Evolutionary conservation across 2,113 vertebrate species (phyloP), one percentile per base, ranked within the genome.

Genomic region (Marcusenius ussheri): DNA sequence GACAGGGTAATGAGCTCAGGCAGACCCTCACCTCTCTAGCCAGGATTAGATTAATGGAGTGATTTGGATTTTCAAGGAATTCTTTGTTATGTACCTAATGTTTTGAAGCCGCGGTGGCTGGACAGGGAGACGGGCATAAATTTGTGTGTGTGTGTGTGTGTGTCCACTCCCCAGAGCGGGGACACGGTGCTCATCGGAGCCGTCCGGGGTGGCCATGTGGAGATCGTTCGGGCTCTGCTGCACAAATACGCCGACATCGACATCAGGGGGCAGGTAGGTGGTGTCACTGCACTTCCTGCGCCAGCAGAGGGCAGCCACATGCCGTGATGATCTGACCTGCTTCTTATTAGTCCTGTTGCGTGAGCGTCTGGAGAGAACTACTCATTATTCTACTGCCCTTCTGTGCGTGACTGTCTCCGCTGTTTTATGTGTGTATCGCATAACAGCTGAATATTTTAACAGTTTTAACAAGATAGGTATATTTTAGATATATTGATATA

Each of bases 191-290:
- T 99, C 94, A 99, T 99, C 56, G 98, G 98, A 0, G 98, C 98
- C 11, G 98, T 99, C 89, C 95, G 98, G 94, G 98, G 98, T 3
- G 98, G 98, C 4, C 98, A 99, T 0, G 97, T 98, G 83, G 98
- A 99, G 93, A 99, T 99, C 77, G 98, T 99, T 91, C 96, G 97
- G 85, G 98, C 98, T 1, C 94, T 99, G 88, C 96, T 99, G 84
- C 97, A 99, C 56, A 99, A 99, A 90, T 99, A 99, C 0, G 98
- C 98, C 31, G 98, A 99, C 92, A 99, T 99, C 80, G 98, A 99
- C 94, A 99, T 99, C 90, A 96, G 98, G 95, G 98, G 98, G 88
- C 97, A 99, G 96, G 98, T 98, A 93, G 92, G 53, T 39, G 49
- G 51, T 9, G 53, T 24, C 17, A 24, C 45, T 0, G 45, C 17